Evolutionary conservation across 1,140 invertebrate genomes (phyloP).

Genomic region (Drosophila parvula): DNA sequence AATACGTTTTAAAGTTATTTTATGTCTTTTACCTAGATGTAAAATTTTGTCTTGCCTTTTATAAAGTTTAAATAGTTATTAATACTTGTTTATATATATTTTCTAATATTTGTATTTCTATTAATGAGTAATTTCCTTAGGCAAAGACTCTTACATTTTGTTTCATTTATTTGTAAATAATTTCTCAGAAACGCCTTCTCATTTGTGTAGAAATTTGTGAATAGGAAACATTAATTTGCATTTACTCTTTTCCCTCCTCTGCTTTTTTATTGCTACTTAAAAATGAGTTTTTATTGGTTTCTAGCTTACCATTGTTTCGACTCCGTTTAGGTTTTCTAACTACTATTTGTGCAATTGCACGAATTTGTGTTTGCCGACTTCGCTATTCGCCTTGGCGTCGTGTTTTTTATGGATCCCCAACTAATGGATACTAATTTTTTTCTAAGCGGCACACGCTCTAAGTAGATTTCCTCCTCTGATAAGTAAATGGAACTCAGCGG

Average conservation of each 20-base stretch:
- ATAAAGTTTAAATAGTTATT: neutral
- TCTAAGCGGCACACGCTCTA: constrained; percentile 44
- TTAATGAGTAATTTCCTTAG: neutral
- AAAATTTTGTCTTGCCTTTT: neutral
- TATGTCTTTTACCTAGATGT: neutral
- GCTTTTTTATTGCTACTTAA: constrained; percentile 60
- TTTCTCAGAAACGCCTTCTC: neutral
- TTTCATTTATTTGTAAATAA: neutral
- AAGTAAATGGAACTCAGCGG: constrained; percentile 46
- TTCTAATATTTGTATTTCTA: neutral
- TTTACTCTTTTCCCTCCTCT: constrained; percentile 37
- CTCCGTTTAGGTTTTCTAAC: constrained; percentile 33
- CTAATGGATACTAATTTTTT: constrained; percentile 52
- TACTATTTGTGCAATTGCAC: constrained; percentile 74
- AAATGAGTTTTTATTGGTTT: constrained; percentile 48
- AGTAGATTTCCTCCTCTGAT: constrained; percentile 44
- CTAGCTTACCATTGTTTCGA: constrained; percentile 34
- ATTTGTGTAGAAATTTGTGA: neutral
- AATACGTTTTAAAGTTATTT: neutral
- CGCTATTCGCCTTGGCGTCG: neutral
- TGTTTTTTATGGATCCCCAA: constrained; percentile 37
- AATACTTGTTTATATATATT: neutral
- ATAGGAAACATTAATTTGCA: constrained; percentile 46
- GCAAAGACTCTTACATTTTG: neutral
- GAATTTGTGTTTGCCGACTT: constrained; percentile 36